Conservation (phyloP, 2,113 vertebrate species). For the Xerus inauris region DNA sequence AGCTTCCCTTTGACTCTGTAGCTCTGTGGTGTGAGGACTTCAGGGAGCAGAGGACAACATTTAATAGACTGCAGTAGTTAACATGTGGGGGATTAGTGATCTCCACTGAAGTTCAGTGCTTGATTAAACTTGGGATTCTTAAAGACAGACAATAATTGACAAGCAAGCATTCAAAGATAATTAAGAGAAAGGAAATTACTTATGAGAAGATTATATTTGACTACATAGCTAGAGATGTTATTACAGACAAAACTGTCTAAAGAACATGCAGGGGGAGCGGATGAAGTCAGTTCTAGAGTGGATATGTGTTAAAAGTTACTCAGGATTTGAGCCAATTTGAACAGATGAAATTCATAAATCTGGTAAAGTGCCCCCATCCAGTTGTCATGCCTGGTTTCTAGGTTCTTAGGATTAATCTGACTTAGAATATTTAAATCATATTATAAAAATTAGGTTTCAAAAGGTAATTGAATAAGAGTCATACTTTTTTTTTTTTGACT, state of each 20-base stretch:
- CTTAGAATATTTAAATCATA: slow-evolving; percentile 25
- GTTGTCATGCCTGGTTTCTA: not conserved
- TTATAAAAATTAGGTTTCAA: slow-evolving; percentile 32
- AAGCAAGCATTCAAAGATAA: slow-evolving; percentile 38
- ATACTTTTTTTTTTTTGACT: not conserved
- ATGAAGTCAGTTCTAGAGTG: not conserved
- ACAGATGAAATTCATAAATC: not conserved
- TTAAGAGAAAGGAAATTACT: slow-evolving; percentile 33
- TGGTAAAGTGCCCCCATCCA: not conserved
- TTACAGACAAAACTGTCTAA: not conserved
- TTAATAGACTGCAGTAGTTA: not conserved
- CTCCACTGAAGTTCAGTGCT: not conserved
- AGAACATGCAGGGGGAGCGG: not conserved
- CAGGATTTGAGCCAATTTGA: not conserved
- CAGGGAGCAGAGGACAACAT: not conserved
- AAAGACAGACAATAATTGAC: not conserved
- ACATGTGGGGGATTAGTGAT: not conserved
- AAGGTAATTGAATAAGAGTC: not conserved
- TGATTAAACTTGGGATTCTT: slow-evolving; percentile 34
- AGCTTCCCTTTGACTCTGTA: not conserved
- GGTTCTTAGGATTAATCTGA: slow-evolving; percentile 26
- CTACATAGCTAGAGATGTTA: not conserved
- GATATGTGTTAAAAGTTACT: not conserved
- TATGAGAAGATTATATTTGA: not conserved
- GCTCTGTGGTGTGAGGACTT: not conserved